Evolutionary conservation across 2,888 invertebrate species (phyloP).

Genomic region (Nesidiocoris tenuis): DNA sequence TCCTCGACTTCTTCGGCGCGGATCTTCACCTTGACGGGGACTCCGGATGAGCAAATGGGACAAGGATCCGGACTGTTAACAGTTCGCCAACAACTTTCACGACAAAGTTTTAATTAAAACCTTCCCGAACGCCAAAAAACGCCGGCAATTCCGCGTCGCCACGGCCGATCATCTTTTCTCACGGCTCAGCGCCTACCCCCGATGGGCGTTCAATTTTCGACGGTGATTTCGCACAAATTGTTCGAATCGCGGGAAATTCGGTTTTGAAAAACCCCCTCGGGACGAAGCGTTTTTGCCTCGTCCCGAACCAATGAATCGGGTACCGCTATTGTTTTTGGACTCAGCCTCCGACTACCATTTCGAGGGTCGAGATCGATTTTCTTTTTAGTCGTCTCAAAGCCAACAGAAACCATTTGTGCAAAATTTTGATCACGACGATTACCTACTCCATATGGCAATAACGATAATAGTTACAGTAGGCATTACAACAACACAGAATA

Average conservation of each 20-base stretch:
- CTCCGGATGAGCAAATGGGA: not conserved
- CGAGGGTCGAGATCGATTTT: too few relatives aligned
- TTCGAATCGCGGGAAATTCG: not conserved
- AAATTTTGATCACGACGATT: too few relatives aligned
- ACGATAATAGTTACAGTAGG: too few relatives aligned
- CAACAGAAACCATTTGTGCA: too few relatives aligned
- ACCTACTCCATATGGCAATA: too few relatives aligned
- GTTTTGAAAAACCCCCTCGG: not conserved
- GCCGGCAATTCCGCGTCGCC: not conserved
- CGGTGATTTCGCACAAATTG: not conserved
- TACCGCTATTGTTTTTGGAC: not conserved
- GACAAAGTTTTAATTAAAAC: not conserved
- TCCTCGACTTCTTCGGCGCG: too few relatives aligned
- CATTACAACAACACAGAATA: too few relatives aligned
- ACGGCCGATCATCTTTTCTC: not conserved
- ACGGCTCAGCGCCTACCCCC: not conserved
- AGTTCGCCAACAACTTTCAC: not conserved
- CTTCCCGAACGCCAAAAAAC: not conserved
- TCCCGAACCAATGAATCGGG: not conserved
- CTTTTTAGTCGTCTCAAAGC: too few relatives aligned
- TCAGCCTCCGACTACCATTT: too few relatives aligned
- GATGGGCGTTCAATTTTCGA: not conserved
- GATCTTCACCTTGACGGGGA: not conserved
- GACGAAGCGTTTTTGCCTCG: not conserved
- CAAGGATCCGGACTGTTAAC: not conserved